These are phyloP conservation scores for Taphrorychus bicolor DNA, from an alignment of 2,888 invertebrate genomes.

Conservation along the genomic window DNA sequence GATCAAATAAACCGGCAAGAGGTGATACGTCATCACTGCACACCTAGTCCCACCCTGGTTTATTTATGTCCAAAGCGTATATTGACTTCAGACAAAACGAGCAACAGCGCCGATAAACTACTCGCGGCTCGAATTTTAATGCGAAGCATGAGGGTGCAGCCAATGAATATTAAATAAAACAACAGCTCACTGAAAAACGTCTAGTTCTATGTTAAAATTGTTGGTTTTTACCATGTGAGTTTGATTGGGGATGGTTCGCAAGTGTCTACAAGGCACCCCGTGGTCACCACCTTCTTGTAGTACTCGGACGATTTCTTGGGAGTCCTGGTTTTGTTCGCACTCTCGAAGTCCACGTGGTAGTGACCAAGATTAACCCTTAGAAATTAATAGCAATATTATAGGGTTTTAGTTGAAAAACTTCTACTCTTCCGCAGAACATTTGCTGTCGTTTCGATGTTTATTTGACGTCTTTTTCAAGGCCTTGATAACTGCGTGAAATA, in stretches of 20 bases:
- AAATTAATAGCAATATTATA: slow-evolving; percentile 42
- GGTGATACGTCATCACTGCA: too few species aligned
- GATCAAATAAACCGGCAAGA: too few species aligned
- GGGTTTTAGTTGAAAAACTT: neutral
- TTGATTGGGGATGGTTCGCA: slow-evolving; percentile 10
- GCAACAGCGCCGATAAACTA: slow-evolving; percentile 26
- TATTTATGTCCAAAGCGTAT: slow-evolving; percentile 30
- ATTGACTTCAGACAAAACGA: slow-evolving; percentile 27
- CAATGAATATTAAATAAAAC: slow-evolving; percentile 17
- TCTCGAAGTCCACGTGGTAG: slow-evolving; percentile 38
- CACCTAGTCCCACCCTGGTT: slow-evolving; percentile 20
- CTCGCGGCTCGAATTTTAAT: slow-evolving; percentile 19
- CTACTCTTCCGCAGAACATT: neutral
- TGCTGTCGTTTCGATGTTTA: too few species aligned
- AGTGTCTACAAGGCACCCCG: slow-evolving; percentile 26
- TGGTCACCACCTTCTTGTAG: slow-evolving; percentile 31
- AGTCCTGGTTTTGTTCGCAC: slow-evolving; percentile 32
- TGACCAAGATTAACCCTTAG: slow-evolving; percentile 51
- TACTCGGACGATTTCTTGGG: slow-evolving; percentile 36
- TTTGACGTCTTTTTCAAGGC: too few species aligned
- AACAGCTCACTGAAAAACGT: neutral
- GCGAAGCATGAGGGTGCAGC: neutral
- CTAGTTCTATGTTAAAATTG: neutral
- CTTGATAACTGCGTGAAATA: too few species aligned
- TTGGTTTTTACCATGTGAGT: neutral